Evolutionary conservation across 2,797 vertebrate species (phyloP), one percentile per base, ranked within the genome.

Genomic region (Lacerta agilis): DNA sequence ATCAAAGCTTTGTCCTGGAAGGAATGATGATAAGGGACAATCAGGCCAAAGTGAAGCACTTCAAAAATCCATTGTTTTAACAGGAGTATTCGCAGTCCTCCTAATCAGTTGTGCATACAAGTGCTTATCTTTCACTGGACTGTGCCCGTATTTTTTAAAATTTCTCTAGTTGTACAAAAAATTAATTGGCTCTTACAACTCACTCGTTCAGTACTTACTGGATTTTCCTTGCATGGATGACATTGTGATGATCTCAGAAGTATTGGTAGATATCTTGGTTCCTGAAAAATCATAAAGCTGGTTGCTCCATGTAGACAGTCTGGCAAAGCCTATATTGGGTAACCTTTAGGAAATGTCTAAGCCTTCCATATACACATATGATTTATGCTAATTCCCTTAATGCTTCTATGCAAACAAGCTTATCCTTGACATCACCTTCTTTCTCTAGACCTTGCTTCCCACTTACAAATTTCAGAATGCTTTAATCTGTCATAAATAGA

Each of bases 281-380:
- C 0, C 4, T 49, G 8, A 3, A 1, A 90, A 90, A 3, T 87
- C 69, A 72, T n/a, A 91, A 36, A 79, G 61, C 49, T 64, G 75
- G 88, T 82, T 91, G 61, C 90, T 67, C 87, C 90, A 29, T 92
- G 0, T 27, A 92, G 84, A 72, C 85, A 69, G 64, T 85, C 29
- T 82, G 83, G 18, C 38, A 91, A 83, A 9, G 5, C 85, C 86
- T 91, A 89, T 79, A 82, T 92, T 45, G 45, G 2, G 13, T 94
- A 91, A 90, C 92, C 89, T 95, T 94, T 92, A 87, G 87, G 90
- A 91, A 90, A 72, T 84, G 85, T 90, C 80, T 92, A 88, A 92
- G 61, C 79, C 84, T 92, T 79, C 82, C 90, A 93, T 80, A 89
- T 80, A 89, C 67, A 66, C 45, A 80, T 92, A 64, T 41, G 91